phyloP scores from a whole-genome alignment of 2,888 invertebrate species.

The Limnephilus auricula region DNA sequence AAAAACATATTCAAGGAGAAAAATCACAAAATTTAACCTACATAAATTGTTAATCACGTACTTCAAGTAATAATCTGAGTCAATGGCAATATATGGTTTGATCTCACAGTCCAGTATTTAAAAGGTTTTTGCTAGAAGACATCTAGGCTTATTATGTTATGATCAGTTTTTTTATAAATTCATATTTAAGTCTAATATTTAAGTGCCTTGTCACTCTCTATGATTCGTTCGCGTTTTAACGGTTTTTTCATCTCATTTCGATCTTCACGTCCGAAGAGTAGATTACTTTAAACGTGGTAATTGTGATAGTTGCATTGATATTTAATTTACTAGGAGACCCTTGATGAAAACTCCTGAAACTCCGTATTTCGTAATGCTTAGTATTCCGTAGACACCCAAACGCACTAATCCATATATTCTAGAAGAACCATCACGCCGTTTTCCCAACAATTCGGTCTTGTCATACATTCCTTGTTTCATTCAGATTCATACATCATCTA shows the following conservation, averaged over 20 bases:
- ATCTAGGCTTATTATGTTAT: neutral
- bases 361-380: neutral
- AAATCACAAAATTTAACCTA: neutral
- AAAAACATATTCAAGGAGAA: neutral
- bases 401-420: too few species aligned
- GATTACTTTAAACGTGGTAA: neutral
- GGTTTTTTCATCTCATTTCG: neutral
- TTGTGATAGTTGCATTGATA: neutral
- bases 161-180: neutral
- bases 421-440: too few species aligned
- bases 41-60: neutral
- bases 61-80: neutral
- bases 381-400: too few species aligned
- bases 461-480: too few species aligned
- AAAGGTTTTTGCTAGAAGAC: neutral
- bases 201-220: neutral
- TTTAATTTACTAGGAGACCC: neutral
- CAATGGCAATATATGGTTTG: neutral
- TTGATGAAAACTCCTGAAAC: neutral
- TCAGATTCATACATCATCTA: too few species aligned
- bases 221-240: neutral
- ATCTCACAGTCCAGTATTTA: neutral
- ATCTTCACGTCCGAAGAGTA: neutral
- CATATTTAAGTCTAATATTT: neutral
- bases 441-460: too few species aligned